Base-by-base conservation (phyloP, 2,113 vertebrate species). In the Chlamydotis undulata region DNA sequence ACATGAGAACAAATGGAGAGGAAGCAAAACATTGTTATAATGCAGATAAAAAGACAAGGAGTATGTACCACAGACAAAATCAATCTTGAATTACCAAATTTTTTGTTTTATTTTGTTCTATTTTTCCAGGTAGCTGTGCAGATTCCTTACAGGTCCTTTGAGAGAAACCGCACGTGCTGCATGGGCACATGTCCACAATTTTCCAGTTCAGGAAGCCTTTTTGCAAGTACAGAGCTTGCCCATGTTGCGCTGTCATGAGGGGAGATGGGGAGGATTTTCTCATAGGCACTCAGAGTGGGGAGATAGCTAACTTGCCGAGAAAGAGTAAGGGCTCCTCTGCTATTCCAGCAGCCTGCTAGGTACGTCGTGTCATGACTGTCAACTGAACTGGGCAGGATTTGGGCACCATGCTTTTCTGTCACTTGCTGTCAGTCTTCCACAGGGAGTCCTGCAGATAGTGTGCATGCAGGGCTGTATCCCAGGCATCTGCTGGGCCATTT, bases 201-300 rank as follows among this genome's bases (percentile, higher is more conserved):
- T 98, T 19, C 98, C 98, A 89, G 98, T 98, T 57, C 98, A 97
- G 6, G 98, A 97, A 49, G 98, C 98, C 96, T 98, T 98, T 79
- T 98, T 97, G 61, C 98, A 93, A 11, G 98, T 98, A 77, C 97
- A 98, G 92, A 98, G 96, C 95, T 98, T 98, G 25, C 98, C 98
- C 6, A 93, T 94, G n/a, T 98, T 97, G 92, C 97, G 97, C 98
- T 98, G 97, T 47, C 47, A 41, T 28, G n/a, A 63, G 70, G 25
- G 39, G 35, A 64, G 35, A 55, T 74, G 39, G 45, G 57, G 59
- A 67, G 12, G 53, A 26, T 76, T 89, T 77, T 52, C 8, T 59
- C 10, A 28, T 39, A 28, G 23, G 17, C 29, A 3, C 28, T 41
- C 21, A 97, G 22, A 33, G 12, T 5, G 24, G 9, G 21, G 43